A percentile compares a stretch with the other conserved stretches of the same genome.
Evolutionary conservation across 2,113 vertebrate genomes (phyloP).

Genomic region (Hemiscyllium ocellatum): DNA sequence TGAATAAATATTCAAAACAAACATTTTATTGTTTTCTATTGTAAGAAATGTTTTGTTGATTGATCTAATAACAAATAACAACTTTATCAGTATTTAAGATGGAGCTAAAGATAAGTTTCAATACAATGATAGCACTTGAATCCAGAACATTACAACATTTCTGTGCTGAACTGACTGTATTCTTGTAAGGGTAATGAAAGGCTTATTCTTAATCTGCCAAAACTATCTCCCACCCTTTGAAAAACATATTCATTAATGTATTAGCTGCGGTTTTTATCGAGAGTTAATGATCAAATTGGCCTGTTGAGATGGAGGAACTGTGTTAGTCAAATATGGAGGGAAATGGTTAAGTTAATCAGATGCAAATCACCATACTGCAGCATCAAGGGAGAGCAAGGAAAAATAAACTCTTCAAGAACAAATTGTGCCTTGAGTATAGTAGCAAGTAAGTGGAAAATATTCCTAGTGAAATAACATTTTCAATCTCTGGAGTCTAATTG

Average conservation of each 20-base stretch:
- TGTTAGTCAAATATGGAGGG: neutral
- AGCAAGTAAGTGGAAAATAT: conserved; percentile 32
- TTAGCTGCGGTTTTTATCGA: neutral
- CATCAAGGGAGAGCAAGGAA: neutral
- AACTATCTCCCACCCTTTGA: neutral
- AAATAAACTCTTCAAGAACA: conserved; percentile 32
- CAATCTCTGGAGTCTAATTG: conserved; percentile 16
- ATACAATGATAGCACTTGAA: neutral
- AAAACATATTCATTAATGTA: neutral
- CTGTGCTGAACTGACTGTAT: neutral
- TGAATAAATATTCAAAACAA: neutral
- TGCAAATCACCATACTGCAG: conserved; percentile 14
- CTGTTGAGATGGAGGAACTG: neutral
- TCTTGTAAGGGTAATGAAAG: neutral
- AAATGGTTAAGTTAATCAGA: conserved; percentile 27
- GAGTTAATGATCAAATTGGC: neutral
- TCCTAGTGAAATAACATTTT: conserved; percentile 29
- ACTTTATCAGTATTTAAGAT: neutral
- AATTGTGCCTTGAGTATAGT: conserved; percentile 19
- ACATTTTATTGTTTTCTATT: neutral
- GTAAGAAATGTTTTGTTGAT: neutral
- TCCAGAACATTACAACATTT: neutral
- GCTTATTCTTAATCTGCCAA: conserved; percentile 29
- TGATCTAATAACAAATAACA: neutral
- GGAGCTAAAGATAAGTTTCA: neutral